Base-by-base conservation (phyloP, 2,113 vertebrate species). In the Carettochelys insculpta region DNA sequence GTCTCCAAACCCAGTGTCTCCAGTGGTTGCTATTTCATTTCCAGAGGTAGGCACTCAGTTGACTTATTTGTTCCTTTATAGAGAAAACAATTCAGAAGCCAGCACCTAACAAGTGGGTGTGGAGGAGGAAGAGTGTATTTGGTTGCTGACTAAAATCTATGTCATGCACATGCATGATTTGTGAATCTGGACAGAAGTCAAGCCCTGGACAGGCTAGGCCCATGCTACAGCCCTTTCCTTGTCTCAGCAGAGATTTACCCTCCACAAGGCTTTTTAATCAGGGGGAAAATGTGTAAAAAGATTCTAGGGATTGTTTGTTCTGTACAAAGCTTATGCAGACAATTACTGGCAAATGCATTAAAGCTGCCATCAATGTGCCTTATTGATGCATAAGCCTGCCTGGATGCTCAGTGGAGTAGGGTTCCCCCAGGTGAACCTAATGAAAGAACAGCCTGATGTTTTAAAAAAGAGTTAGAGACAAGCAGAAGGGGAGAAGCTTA, bases 1-100 rank as follows among this genome's bases (percentile, higher is more conserved):
- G n/a, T n/a, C n/a, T n/a, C n/a, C n/a, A n/a, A n/a, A n/a, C n/a
- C 38, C 90, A 17, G 77, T 13, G n/a, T 48, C 71, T 45, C 41
- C 47, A 48, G 52, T 12, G 5, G 5, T 29, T 84, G 50, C 50
- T 92, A 73, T 51, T 79, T 43, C 22, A 43, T 24, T 75, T 12
- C 83, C 89, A 95, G 51, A 85, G 68, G 47, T 9, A 51, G 45
- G 34, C 17, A 51, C 90, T 93, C 56, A 77, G 53, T 77, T 83
- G 95, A 95, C 85, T 90, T 95, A 95, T 91, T 94, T 85, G 80
- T 94, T 80, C 3, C 77, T 92, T 89, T 76, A 85, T 83, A 94
- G 51, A 34, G 88, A 71, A 91, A 92, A 68, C 53, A 51, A 83
- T 51, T 16, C 34, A 82, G 83, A 77, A 75, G 82, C 58, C 68